Percentiles rank a stretch among this genome's conserved stretches.
These are phyloP conservation scores for Atlantisia rogersi DNA, from an alignment of 2,113 vertebrate species.

Conservation along the genomic window DNA sequence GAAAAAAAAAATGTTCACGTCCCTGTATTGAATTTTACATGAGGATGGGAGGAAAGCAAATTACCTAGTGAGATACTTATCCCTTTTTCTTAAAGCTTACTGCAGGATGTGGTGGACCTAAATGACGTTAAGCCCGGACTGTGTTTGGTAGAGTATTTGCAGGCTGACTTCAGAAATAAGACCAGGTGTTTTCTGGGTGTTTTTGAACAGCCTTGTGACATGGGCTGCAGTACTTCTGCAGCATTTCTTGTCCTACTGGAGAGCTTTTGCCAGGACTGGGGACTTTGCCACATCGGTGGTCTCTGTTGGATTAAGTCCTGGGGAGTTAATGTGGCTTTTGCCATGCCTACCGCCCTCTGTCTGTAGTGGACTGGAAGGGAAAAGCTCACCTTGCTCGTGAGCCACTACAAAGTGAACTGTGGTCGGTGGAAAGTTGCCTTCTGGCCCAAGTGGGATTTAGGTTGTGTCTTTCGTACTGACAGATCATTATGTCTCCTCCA, in stretches of 20 bases:
- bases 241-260: not conserved
- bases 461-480: not conserved
- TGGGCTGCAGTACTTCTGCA: not conserved
- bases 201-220: not conserved
- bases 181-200: not conserved
- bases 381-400: not conserved
- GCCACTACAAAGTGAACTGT: not conserved
- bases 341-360: not conserved
- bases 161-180: not conserved
- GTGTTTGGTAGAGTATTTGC: not conserved
- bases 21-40: not conserved
- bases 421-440: not conserved
- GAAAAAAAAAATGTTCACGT: not conserved
- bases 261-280: not conserved
- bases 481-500: not conserved
- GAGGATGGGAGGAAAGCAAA: not conserved
- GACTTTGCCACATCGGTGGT: not conserved
- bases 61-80: not conserved
- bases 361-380: accelerated
- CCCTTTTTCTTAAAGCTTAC: not conserved
- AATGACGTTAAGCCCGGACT: accelerated
- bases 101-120: not conserved
- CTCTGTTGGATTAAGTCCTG: not conserved
- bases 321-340: not conserved
- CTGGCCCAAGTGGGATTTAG: not conserved